phyloP scores from a whole-genome alignment of 2,888 invertebrate genomes.

The Lochmaea capreae region DNA sequence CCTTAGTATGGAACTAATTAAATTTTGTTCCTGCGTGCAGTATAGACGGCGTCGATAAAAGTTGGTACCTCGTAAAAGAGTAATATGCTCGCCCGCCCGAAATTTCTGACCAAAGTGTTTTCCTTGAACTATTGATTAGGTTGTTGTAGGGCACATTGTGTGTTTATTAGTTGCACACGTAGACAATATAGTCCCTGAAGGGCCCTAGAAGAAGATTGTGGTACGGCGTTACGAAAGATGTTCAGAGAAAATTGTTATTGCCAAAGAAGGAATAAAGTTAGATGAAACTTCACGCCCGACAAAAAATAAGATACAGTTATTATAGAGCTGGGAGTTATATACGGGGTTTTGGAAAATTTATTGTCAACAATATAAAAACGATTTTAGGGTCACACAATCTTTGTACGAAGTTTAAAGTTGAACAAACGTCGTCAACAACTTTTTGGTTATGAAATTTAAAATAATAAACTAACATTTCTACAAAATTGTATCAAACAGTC shows the following conservation, averaged over 20 bases:
- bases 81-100: slow-evolving; percentile 34
- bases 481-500: too few species aligned
- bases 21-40: slow-evolving; percentile 15
- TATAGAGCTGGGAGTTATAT: slow-evolving; percentile 30
- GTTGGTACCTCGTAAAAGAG: slow-evolving; percentile 32
- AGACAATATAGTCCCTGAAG: slow-evolving; percentile 60
- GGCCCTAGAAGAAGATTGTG: slow-evolving; percentile 61
- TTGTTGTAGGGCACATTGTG: slow-evolving; percentile 53
- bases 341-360: slow-evolving; percentile 26
- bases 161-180: slow-evolving; percentile 53
- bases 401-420: too few species aligned
- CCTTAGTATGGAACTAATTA: neutral
- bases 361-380: neutral
- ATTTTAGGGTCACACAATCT: too few species aligned
- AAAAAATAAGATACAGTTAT: slow-evolving; percentile 32
- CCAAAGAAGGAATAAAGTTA: slow-evolving; percentile 38
- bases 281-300: slow-evolving; percentile 35
- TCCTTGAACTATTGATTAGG: slow-evolving; percentile 45
- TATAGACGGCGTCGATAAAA: neutral
- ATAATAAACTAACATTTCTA: too few species aligned
- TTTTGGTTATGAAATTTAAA: too few species aligned
- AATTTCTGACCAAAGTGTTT: slow-evolving; percentile 38
- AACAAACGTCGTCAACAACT: too few species aligned
- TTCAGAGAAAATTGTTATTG: slow-evolving; percentile 57
- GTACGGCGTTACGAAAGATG: slow-evolving; percentile 45